phyloP scores from a whole-genome alignment of 2,797 vertebrate genomes.

The Poliocrania exsul region DNA sequence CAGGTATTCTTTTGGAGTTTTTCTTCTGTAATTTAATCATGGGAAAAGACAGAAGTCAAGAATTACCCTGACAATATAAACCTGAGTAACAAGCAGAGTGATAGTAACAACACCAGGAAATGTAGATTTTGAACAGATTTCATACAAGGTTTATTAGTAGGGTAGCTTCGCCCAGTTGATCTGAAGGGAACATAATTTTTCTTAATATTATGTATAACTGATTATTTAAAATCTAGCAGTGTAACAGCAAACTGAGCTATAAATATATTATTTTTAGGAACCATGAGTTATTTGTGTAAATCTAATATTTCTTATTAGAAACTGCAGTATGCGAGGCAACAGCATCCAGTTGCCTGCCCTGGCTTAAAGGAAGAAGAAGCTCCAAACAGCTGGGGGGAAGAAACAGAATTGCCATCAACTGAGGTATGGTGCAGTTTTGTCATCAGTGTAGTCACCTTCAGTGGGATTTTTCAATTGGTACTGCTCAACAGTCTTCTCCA shows the following conservation, averaged over 20 bases:
- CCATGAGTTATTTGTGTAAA: background rate
- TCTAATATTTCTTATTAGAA: constrained; percentile 68
- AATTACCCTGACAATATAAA: background rate
- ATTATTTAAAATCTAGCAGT: background rate
- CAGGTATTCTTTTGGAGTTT: background rate
- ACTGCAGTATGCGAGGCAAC: constrained; percentile 71
- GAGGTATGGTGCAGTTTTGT: constrained; percentile 43
- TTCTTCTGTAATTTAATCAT: background rate
- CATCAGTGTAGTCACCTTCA: background rate
- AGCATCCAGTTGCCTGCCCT: background rate
- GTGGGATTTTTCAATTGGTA: background rate
- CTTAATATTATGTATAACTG: background rate
- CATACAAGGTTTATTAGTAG: background rate
- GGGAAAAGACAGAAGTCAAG: background rate
- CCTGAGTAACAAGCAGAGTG: background rate
- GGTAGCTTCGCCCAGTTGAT: background rate
- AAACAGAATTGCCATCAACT: background rate
- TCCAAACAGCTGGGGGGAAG: background rate
- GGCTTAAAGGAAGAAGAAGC: background rate
- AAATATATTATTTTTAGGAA: background rate
- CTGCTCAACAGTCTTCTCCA: background rate
- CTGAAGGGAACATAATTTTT: background rate
- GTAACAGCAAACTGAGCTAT: background rate
- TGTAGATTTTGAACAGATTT: background rate
- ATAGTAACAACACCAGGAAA: background rate